Conservation (phyloP, 2,113 vertebrate species). For the Platysteira castanea region DNA sequence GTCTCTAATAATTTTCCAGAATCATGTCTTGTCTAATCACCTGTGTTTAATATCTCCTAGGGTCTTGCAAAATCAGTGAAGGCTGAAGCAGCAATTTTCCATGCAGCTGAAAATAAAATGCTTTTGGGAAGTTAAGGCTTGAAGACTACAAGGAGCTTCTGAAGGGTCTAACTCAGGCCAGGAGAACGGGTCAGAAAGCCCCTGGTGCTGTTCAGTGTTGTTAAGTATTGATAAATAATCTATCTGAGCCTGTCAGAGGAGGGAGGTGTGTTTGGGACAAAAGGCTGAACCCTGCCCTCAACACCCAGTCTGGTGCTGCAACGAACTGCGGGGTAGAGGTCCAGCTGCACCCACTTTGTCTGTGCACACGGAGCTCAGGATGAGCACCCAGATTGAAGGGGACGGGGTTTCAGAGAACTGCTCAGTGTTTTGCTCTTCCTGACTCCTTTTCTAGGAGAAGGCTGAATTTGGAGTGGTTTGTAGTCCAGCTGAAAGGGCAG, state of each 20-base stretch:
- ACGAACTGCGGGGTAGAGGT: neutral
- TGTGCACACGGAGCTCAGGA: neutral
- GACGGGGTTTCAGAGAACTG: neutral
- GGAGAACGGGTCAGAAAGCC: neutral
- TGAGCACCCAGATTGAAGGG: neutral
- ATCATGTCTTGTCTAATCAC: constrained; percentile 35
- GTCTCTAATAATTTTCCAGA: constrained; percentile 24
- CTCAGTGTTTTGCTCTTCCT: neutral
- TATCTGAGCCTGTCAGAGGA: neutral
- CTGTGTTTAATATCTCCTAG: neutral
- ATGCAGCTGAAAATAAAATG: neutral
- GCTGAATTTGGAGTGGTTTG: neutral
- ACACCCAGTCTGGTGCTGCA: neutral
- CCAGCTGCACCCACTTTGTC: neutral
- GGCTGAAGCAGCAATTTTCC: constrained; percentile 21
- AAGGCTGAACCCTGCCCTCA: neutral
- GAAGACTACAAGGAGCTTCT: neutral
- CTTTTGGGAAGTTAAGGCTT: neutral
- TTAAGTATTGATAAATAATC: neutral
- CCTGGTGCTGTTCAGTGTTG: neutral
- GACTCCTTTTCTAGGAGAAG: neutral
- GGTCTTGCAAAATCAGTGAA: constrained; percentile 21
- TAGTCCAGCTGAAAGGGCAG: neutral
- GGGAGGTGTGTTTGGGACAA: neutral
- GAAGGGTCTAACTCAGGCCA: neutral